Conservation (phyloP, 2,797 vertebrate genomes). For the Cercopithecus diana region DNA sequence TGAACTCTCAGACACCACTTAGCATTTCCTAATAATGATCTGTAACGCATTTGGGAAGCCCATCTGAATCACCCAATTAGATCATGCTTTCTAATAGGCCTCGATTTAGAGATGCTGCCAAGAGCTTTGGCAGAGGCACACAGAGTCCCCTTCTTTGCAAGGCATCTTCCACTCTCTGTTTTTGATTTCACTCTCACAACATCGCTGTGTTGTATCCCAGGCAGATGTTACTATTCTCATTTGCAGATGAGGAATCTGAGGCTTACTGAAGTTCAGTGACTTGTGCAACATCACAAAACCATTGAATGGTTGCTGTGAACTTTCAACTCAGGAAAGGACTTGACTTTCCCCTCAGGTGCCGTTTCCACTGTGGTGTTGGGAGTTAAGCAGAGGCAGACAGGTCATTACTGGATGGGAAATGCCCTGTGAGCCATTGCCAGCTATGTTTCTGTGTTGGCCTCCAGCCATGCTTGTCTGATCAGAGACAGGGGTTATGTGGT, state of each 20-base stretch:
- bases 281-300: not conserved
- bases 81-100: slow-evolving; percentile 27
- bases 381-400: not conserved
- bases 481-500: not conserved
- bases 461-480: not conserved
- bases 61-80: slow-evolving; percentile 38
- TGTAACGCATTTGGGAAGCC: slow-evolving; percentile 64
- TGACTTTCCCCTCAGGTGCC: not conserved
- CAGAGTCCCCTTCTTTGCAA: not conserved
- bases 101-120: slow-evolving; percentile 34
- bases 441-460: not conserved
- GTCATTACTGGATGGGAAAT: not conserved
- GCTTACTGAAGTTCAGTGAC: not conserved
- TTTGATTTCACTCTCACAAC: not conserved
- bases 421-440: not conserved
- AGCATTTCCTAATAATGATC: slow-evolving; percentile 62
- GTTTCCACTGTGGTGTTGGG: not conserved
- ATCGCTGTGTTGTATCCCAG: not conserved
- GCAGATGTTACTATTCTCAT: not conserved
- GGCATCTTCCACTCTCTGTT: not conserved
- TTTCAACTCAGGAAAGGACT: not conserved
- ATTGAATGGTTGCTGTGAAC: not conserved
- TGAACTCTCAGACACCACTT: slow-evolving; percentile 14
- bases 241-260: not conserved
- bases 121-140: not conserved